phyloP scores from a whole-genome alignment of 2,888 invertebrate species.

The Pterostichus niger region DNA sequence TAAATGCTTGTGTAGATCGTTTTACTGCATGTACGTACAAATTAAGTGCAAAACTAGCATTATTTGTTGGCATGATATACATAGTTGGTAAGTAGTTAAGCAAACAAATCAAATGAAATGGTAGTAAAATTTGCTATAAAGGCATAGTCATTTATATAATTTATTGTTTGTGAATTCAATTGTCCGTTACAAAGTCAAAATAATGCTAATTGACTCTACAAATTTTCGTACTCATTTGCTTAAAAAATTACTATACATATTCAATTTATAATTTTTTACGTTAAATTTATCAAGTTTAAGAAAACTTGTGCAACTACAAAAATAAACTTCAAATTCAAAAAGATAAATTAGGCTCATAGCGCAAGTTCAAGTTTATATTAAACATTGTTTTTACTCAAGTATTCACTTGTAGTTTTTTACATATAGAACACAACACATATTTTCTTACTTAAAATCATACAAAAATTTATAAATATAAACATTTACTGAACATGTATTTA shows the following conservation, averaged over 20 bases:
- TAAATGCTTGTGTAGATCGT: slow-evolving; percentile 17
- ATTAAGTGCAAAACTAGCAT: slow-evolving; percentile 63
- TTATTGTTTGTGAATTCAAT: slow-evolving; percentile 57
- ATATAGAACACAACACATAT: no score
- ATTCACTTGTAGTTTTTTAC: no score
- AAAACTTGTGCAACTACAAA: no score
- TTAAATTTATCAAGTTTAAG: no score
- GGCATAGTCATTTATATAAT: slow-evolving; percentile 39
- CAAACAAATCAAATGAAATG: slow-evolving; percentile 52
- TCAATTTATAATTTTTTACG: no score
- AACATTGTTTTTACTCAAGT: no score
- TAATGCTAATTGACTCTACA: not conserved
- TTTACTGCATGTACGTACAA: slow-evolving; percentile 50
- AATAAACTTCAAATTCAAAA: no score
- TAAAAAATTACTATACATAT: not conserved
- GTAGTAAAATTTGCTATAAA: slow-evolving; percentile 29
- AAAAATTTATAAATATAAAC: no score
- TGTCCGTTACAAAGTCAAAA: slow-evolving; percentile 43
- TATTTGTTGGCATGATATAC: slow-evolving; percentile 58
- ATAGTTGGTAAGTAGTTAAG: slow-evolving; percentile 28
- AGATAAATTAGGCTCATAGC: no score
- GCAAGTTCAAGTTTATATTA: no score
- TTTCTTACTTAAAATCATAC: no score
- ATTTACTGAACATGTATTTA: no score
- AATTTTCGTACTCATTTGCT: slow-evolving; percentile 1